phyloP scores from a whole-genome alignment of 2,888 invertebrate genomes.

The Euzophera pinguis region DNA sequence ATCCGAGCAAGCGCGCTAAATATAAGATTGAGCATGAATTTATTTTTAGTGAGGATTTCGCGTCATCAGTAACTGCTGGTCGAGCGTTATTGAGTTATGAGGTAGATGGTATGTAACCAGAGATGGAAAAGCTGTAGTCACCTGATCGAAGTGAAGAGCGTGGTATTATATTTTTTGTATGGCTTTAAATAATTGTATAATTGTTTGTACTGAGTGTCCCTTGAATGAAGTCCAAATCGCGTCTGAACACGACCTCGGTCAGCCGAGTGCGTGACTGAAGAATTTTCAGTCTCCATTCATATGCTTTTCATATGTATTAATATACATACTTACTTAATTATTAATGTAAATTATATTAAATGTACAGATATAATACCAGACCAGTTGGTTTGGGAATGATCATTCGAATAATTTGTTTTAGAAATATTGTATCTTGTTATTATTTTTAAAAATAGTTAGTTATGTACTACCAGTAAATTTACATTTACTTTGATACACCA shows the following conservation, averaged over 20 bases:
- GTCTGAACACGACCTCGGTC: conserved; percentile 23
- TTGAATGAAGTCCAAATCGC: conserved; percentile 43
- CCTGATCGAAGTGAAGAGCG: neutral
- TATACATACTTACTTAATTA: neutral
- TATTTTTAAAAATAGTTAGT: too few species aligned
- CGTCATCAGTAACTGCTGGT: conserved; percentile 62
- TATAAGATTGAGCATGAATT: conserved; percentile 76
- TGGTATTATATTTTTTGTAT: neutral
- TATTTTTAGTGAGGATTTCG: conserved; percentile 74
- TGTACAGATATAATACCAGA: too few species aligned
- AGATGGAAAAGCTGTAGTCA: conserved; percentile 27
- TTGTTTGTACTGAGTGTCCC: conserved; percentile 12
- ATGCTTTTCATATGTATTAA: too few species aligned
- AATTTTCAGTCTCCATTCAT: conserved; percentile 32
- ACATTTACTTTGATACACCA: too few species aligned
- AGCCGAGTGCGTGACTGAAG: conserved; percentile 39
- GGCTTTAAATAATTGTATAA: neutral
- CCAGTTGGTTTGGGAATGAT: too few species aligned
- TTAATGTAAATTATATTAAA: neutral
- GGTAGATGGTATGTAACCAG: conserved; percentile 25
- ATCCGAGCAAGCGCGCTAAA: conserved; percentile 73
- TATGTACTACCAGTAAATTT: too few species aligned
- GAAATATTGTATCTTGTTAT: too few species aligned
- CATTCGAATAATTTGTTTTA: too few species aligned
- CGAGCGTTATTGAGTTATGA: conserved; percentile 33